Evolutionary conservation across 2,113 vertebrate species (phyloP).

Genomic region (Pollimyrus isidori): DNA sequence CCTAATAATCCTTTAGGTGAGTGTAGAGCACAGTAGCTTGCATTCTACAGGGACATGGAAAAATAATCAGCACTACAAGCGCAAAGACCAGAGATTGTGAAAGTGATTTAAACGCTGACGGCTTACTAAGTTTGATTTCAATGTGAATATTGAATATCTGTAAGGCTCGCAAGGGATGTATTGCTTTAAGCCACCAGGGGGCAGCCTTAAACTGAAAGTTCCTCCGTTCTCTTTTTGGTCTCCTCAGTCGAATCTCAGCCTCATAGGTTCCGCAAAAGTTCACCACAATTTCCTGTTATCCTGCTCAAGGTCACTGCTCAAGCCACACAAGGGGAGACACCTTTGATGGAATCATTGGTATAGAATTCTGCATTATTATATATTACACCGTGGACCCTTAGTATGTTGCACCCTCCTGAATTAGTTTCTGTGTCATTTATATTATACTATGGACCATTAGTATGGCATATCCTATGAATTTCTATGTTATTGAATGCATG

Average conservation of each 20-base stretch:
- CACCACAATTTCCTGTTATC: background rate
- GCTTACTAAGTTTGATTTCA: background rate
- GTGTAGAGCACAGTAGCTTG: background rate
- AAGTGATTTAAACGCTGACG: background rate
- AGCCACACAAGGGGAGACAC: background rate
- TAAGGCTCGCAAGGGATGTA: background rate
- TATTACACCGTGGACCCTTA: background rate
- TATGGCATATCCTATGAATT: background rate
- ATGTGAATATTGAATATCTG: background rate
- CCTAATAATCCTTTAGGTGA: too few species aligned
- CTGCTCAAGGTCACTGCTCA: background rate
- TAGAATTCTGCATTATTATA: background rate
- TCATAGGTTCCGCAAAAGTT: background rate
- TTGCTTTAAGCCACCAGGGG: background rate
- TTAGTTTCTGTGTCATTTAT: background rate
- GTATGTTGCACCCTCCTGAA: background rate
- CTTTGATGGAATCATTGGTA: background rate
- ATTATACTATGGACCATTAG: background rate
- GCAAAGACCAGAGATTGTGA: background rate
- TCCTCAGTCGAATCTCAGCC: background rate
- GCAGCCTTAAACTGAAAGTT: background rate
- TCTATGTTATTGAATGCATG: background rate
- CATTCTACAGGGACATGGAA: background rate
- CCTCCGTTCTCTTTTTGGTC: background rate
- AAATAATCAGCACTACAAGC: background rate